Evolutionary conservation across 2,888 invertebrate species (phyloP).

Genomic region (Pachydiplax longipennis): DNA sequence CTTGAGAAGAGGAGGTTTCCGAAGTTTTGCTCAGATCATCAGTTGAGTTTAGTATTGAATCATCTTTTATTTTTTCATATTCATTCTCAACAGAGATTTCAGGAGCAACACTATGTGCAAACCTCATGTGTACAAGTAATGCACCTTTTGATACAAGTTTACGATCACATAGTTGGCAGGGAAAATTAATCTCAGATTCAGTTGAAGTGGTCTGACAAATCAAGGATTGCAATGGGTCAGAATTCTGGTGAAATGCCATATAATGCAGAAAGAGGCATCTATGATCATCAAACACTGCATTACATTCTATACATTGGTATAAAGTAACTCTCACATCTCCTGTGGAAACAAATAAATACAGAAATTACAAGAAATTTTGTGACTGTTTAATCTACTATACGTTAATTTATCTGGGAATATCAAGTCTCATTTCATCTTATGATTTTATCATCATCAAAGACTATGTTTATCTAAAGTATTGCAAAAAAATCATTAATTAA

Average conservation of each 20-base stretch:
- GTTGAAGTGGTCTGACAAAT: not conserved
- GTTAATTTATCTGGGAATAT: no score
- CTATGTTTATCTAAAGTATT: no score
- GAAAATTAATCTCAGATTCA: not conserved
- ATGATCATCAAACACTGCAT: not conserved
- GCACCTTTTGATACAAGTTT: not conserved
- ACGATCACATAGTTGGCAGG: constrained; percentile 7
- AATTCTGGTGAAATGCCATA: not conserved
- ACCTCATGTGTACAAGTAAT: constrained; percentile 19
- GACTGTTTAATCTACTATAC: no score
- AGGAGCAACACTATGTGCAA: constrained; percentile 9
- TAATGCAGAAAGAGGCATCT: not conserved
- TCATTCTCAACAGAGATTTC: not conserved
- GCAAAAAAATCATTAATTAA: no score
- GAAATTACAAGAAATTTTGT: no score
- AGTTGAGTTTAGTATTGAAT: not conserved
- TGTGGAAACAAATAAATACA: not conserved
- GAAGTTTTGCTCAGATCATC: not conserved
- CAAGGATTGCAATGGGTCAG: not conserved
- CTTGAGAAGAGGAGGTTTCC: not conserved
- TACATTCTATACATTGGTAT: not conserved
- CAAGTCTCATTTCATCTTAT: no score
- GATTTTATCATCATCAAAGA: no score
- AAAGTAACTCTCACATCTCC: not conserved
- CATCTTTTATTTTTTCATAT: not conserved